phyloP scores from a whole-genome alignment of 2,888 invertebrate species.

The Tipula helvola region DNA sequence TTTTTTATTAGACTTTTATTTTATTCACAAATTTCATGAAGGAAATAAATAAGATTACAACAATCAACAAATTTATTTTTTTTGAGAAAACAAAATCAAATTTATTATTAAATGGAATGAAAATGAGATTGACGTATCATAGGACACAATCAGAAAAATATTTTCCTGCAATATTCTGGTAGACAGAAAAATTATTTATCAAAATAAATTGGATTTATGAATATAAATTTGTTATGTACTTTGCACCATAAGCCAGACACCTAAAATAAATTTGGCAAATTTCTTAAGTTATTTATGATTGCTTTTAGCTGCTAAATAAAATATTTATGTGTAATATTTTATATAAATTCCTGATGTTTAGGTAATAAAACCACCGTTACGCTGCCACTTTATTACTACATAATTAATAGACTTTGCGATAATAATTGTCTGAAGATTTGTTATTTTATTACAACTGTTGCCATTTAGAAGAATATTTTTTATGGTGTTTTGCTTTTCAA shows the following conservation, averaged over 20 bases:
- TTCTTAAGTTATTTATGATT: background rate
- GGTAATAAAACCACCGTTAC: background rate
- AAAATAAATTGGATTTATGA: background rate
- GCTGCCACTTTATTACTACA: background rate
- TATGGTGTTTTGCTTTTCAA: too few species aligned
- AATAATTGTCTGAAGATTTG: background rate
- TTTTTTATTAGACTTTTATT: background rate
- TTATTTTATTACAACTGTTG: background rate
- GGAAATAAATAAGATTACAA: background rate
- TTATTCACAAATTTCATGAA: background rate
- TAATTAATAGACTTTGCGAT: background rate
- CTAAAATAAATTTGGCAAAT: background rate
- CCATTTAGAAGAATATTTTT: background rate
- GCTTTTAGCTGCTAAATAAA: background rate
- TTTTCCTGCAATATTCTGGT: background rate
- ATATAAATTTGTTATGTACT: background rate
- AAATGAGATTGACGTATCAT: background rate
- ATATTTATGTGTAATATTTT: background rate
- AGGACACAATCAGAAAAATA: background rate
- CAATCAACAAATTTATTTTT: background rate
- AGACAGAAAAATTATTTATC: background rate
- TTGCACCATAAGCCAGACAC: too few species aligned
- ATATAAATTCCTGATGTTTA: background rate
- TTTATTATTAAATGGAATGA: background rate
- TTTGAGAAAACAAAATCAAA: background rate